phyloP scores from a whole-genome alignment of 2,113 vertebrate genomes.

The Pygoscelis adeliae region DNA sequence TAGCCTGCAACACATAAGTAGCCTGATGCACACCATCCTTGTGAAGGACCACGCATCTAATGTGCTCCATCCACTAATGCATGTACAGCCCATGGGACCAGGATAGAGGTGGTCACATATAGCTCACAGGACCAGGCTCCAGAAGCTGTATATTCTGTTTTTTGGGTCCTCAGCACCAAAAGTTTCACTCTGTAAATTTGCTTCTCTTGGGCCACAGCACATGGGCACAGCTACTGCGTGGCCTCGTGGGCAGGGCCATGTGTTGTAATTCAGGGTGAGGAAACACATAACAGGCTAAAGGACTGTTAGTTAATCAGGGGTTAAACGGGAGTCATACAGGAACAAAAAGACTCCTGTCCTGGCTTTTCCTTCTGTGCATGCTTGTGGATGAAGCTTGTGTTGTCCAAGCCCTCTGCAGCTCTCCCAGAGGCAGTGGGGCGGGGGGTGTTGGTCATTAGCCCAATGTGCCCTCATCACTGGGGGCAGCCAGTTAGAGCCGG shows the following conservation, averaged over 20 bases:
- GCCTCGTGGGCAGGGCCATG: accelerated
- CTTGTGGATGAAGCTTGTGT: not conserved
- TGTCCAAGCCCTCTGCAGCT: not conserved
- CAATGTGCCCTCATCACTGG: not conserved
- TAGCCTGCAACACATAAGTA: accelerated
- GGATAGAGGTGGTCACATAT: not conserved
- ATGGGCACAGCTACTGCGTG: accelerated
- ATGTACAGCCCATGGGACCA: accelerated
- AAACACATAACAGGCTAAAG: not conserved
- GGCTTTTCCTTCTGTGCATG: not conserved
- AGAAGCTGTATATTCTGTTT: not conserved
- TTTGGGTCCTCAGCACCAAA: not conserved
- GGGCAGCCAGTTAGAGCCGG: not conserved
- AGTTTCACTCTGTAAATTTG: not conserved
- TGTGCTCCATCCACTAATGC: not conserved
- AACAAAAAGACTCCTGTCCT: not conserved
- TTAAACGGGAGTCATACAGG: not conserved
- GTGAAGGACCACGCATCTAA: not conserved
- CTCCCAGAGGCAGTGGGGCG: accelerated
- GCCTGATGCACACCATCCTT: accelerated
- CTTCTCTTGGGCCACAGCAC: not conserved
- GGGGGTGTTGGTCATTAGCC: not conserved
- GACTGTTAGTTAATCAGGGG: not conserved
- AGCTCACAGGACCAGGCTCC: not conserved
- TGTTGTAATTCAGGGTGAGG: not conserved